Percentiles rank a stretch among this genome's conserved stretches.
Evolutionary conservation across 2,113 vertebrate species (phyloP).

Genomic region (Anarhynchus alexandrinus): DNA sequence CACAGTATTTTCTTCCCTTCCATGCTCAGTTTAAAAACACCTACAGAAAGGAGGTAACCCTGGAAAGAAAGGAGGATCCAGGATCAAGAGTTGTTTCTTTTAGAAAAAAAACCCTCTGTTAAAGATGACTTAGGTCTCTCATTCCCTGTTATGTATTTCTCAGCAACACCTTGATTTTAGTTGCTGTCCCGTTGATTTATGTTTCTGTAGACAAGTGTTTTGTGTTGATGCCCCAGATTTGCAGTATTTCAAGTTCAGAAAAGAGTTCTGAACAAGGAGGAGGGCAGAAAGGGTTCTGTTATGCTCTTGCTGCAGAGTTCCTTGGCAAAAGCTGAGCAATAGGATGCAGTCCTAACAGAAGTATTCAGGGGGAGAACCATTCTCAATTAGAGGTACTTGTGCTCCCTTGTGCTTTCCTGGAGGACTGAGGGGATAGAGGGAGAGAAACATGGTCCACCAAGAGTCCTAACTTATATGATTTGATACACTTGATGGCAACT

Average conservation of each 20-base stretch:
- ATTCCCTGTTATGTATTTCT: background rate
- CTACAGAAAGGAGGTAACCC: background rate
- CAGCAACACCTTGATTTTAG: background rate
- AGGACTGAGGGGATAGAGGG: background rate
- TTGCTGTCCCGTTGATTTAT: background rate
- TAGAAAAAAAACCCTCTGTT: background rate
- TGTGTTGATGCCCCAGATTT: background rate
- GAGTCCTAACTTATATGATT: background rate
- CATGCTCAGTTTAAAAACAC: background rate
- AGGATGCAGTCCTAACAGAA: background rate
- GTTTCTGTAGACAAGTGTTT: background rate
- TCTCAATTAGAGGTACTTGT: background rate
- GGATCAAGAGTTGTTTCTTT: background rate
- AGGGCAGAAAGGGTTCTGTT: background rate
- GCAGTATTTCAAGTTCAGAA: background rate
- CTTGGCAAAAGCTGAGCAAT: background rate
- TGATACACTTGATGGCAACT: background rate
- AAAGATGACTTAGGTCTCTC: background rate
- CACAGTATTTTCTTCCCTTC: background rate
- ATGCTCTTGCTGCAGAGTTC: background rate
- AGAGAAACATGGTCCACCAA: background rate
- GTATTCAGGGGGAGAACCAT: background rate
- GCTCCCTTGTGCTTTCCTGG: background rate
- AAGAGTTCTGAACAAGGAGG: background rate
- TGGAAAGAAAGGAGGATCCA: background rate